Base-by-base conservation (phyloP, 2,797 vertebrate genomes). In the Melanotaenia maccullochi region DNA sequence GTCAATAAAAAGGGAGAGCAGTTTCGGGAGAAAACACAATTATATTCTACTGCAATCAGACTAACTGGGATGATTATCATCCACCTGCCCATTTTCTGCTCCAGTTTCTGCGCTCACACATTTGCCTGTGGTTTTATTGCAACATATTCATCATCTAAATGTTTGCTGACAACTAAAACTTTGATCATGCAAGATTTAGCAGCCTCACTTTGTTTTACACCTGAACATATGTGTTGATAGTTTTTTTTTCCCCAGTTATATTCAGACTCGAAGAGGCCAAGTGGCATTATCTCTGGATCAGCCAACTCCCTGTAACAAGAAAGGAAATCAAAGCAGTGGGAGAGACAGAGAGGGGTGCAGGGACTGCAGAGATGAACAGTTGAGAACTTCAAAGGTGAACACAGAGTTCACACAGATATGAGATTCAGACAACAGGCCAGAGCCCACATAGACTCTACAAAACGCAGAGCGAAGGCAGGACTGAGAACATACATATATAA, bases 341-440 rank as follows among this genome's bases (percentile, higher is more conserved):
- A 73, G 81, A 78, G 69, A 58, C 22, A 1, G 74, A 78, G 73
- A 36, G 79, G 78, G 68, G 73, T 5, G 13, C 32, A 35, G 62
- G 59, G 63, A 40, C 68, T 22, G 64, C 38, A 77, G 78, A 83
- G 76, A 80, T 68, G 74, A 75, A 78, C 32, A 69, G 71, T 42
- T 20, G 83, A 79, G 75, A 65, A 87, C 90, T 91, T 92, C 90
- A 92, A 91, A 91, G 86, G 76, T 87, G 87, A 88, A 68, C 68
- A 54, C 75, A 66, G 82, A 80, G 87, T 90, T 91, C 87, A 90
- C 82, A 90, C 79, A 89, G 85, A 87, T 86, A 85, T 63, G 75
- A 86, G 78, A 85, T 78, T 78, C 78, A 87, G 78, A 88, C 83
- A 75, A 68, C 79, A 78, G 73, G 61, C 76, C 80, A 69, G 80